A percentile compares a stretch with the other conserved stretches of the same genome.
Conservation (phyloP, 2,797 vertebrate genomes). For the Philypnodon macrostomus region DNA sequence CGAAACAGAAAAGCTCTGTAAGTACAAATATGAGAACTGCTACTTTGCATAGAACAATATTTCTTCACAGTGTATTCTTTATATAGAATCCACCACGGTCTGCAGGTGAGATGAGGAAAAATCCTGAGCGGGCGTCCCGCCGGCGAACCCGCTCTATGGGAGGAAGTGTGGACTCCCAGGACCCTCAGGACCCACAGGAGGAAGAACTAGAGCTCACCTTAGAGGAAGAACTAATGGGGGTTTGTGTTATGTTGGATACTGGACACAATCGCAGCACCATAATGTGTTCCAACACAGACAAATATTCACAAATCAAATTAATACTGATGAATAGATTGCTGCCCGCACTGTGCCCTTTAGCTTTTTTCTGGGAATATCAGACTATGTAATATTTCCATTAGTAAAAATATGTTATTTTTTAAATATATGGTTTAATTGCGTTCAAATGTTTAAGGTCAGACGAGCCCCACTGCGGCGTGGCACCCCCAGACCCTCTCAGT, state of each 20-base stretch:
- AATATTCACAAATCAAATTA: no score
- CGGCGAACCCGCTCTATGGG: constrained; percentile 77
- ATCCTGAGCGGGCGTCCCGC: constrained; percentile 66
- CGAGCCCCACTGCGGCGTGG: constrained; percentile 38
- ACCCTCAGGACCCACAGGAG: constrained; percentile 24
- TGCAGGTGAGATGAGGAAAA: constrained; percentile 52
- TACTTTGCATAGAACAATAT: no score
- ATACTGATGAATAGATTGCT: no score
- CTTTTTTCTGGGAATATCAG: no score
- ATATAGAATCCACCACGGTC: constrained; percentile 56
- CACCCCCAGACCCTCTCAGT: constrained; percentile 36
- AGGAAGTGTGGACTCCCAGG: neutral
- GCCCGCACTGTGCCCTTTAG: no score
- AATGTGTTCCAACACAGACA: no score
- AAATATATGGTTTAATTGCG: neutral
- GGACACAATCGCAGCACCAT: no score
- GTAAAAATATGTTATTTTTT: no score
- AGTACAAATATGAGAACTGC: constrained; percentile 31
- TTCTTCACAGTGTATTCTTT: neutral
- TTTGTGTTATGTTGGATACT: constrained; percentile 18
- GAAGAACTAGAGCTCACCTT: constrained; percentile 63
- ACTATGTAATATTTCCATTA: no score
- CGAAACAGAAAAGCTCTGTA: constrained; percentile 53
- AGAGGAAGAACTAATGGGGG: constrained; percentile 74
- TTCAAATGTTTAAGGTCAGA: constrained; percentile 52